These are phyloP conservation scores for Dolichomitus sp. DNA, from an alignment of 2,888 invertebrate genomes.

Conservation along the genomic window DNA sequence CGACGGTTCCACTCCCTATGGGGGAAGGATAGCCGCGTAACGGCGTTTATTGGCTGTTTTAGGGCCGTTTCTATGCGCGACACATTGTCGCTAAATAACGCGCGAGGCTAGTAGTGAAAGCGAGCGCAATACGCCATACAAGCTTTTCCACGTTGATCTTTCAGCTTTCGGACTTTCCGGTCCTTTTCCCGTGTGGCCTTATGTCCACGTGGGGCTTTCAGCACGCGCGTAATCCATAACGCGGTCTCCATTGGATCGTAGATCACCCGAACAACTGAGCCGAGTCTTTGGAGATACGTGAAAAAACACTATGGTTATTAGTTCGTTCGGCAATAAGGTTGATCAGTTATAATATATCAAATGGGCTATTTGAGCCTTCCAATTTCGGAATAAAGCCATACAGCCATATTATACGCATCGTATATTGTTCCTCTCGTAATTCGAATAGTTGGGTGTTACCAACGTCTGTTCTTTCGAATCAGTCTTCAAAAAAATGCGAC, in stretches of 20 bases:
- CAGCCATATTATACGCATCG: conserved; percentile 25
- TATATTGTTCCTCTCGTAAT: conserved; percentile 6
- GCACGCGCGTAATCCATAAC: conserved; percentile 46
- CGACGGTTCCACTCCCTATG: conserved; percentile 18
- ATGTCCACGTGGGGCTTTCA: conserved; percentile 35
- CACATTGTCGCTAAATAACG: conserved; percentile 86
- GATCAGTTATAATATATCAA: conserved; percentile 41
- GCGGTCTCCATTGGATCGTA: conserved; percentile 46
- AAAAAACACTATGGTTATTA: conserved; percentile 48
- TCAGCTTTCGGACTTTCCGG: conserved; percentile 50
- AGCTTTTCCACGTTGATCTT: conserved; percentile 30
- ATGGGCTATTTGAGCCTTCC: conserved; percentile 16
- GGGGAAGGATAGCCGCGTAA: conserved; percentile 77
- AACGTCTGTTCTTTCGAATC: neutral
- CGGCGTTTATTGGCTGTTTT: conserved; percentile 86
- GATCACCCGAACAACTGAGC: conserved; percentile 52
- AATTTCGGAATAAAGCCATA: neutral
- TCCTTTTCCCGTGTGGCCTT: conserved; percentile 21
- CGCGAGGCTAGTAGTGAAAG: conserved; percentile 57
- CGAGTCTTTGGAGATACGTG: conserved; percentile 28
- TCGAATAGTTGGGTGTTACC: neutral
- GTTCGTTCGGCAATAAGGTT: conserved; percentile 48
- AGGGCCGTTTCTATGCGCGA: conserved; percentile 87
- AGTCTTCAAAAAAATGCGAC: neutral
- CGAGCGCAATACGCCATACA: conserved; percentile 1